Conservation (phyloP, 2,113 vertebrate genomes). For the Trachemys scripta region DNA sequence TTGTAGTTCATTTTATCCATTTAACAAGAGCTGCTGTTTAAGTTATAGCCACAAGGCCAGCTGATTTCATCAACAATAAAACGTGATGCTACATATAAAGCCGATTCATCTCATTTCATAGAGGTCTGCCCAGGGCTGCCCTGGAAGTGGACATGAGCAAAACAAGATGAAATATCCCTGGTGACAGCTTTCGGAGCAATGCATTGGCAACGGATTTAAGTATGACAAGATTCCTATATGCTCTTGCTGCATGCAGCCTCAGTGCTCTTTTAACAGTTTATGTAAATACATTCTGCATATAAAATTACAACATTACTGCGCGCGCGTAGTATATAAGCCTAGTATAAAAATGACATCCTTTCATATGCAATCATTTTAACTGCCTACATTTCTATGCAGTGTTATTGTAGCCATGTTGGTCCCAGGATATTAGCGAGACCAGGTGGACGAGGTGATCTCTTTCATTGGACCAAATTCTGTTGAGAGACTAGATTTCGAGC, state of each 20-base stretch:
- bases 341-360: neutral
- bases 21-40: conserved; percentile 43
- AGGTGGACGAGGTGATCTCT: neutral
- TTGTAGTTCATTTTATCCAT: conserved; percentile 12
- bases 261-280: conserved; percentile 36
- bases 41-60: conserved; percentile 4
- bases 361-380: conserved; percentile 21
- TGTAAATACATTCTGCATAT: neutral
- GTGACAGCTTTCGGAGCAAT: conserved; percentile 28
- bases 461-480: neutral
- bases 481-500: neutral
- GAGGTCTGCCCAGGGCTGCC: conserved; percentile 42
- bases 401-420: neutral
- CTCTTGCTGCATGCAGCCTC: conserved; percentile 22
- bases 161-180: conserved; percentile 55
- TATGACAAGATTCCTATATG: conserved; percentile 44
- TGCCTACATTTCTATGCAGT: neutral
- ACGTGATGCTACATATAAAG: conserved; percentile 50
- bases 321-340: neutral
- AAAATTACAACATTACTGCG: neutral
- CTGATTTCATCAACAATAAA: conserved; percentile 49
- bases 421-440: neutral
- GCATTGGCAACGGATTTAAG: conserved; percentile 54
- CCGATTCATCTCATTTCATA: conserved; percentile 35
- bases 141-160: conserved; percentile 49